Percentiles rank a stretch among this genome's conserved stretches.
Conservation (phyloP, 2,888 invertebrate species). For the Eristalis arbustorum region DNA sequence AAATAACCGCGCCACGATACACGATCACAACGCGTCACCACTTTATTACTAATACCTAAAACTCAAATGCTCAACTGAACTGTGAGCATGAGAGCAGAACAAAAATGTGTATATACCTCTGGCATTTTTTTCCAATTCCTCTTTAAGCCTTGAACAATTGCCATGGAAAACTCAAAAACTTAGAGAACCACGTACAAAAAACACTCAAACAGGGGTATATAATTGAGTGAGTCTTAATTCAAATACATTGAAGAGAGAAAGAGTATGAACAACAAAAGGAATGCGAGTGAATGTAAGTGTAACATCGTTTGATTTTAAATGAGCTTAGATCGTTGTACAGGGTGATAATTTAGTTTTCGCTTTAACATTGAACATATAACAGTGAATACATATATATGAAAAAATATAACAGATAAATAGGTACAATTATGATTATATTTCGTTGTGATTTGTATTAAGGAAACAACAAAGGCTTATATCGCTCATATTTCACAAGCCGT, state of each 20-base stretch:
- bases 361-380: neutral
- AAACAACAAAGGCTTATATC: no score
- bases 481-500: no score
- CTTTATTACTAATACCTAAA: slow-evolving; percentile 17
- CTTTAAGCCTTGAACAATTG: slow-evolving; percentile 30
- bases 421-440: no score
- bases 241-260: neutral
- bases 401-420: no score
- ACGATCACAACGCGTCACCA: slow-evolving; percentile 61
- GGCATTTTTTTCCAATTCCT: slow-evolving; percentile 55
- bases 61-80: slow-evolving; percentile 46
- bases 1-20: slow-evolving; percentile 68
- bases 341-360: neutral
- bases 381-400: no score
- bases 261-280: neutral
- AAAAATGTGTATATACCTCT: slow-evolving; percentile 26
- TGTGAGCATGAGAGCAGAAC: neutral
- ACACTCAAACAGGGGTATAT: neutral
- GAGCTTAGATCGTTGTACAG: neutral
- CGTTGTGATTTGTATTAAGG: no score
- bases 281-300: neutral
- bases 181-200: neutral
- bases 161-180: slow-evolving; percentile 25
- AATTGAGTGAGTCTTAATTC: neutral
- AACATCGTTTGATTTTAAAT: neutral